These are phyloP conservation scores for Carposina sasakii DNA, from an alignment of 1,140 invertebrate species.

Conservation along the genomic window DNA sequence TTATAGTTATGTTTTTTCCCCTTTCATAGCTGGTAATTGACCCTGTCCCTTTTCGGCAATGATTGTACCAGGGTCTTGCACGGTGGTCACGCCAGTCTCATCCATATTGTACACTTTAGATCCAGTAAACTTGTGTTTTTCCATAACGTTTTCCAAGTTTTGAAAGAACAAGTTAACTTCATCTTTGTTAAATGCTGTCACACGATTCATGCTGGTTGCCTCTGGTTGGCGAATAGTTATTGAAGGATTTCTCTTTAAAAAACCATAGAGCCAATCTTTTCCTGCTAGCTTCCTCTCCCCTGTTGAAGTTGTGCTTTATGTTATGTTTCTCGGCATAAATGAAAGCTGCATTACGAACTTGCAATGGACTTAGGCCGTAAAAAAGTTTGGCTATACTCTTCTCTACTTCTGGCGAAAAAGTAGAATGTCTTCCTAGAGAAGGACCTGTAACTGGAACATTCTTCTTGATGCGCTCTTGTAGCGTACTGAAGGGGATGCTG, in stretches of 20 bases:
- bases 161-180: constrained; percentile 45
- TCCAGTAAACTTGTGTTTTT: constrained; percentile 35
- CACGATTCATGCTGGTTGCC: constrained; percentile 35
- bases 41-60: constrained; percentile 42
- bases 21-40: constrained; percentile 44
- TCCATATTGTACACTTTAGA: constrained; percentile 51
- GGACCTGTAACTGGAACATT: no score
- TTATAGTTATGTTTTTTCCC: no score
- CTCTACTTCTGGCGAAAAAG: no score
- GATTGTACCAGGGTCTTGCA: constrained; percentile 48
- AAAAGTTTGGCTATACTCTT: no score
- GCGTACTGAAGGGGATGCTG: no score
- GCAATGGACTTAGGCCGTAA: no score
- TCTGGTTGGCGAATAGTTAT: constrained; percentile 38
- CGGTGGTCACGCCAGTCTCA: constrained; percentile 59
- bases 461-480: no score
- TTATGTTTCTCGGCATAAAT: constrained; percentile 15
- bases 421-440: no score
- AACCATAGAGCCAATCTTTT: constrained; percentile 33
- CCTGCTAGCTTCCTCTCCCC: constrained; percentile 28
- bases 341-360: no score
- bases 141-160: constrained; percentile 27
- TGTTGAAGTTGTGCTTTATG: constrained; percentile 29
- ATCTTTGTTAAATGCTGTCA: constrained; percentile 37
- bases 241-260: constrained; percentile 32